These are phyloP conservation scores for Cercopithecus diana DNA, from an alignment of 2,797 vertebrate genomes.

Conservation along the genomic window DNA sequence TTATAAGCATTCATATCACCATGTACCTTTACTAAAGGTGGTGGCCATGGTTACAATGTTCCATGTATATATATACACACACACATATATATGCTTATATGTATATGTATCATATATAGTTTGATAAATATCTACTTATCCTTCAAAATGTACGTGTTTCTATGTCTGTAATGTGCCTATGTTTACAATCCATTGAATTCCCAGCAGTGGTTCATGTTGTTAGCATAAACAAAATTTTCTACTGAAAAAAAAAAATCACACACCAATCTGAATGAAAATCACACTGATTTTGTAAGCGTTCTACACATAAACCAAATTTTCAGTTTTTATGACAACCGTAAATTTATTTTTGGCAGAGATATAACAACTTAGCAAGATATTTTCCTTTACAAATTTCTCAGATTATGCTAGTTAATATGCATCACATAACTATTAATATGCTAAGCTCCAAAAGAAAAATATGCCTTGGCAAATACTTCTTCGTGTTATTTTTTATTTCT, in stretches of 20 bases:
- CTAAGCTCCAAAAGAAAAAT: not conserved
- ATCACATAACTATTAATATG: not conserved
- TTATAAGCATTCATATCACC: not conserved
- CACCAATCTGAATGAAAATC: not conserved
- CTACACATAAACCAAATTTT: not conserved
- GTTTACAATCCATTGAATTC: not conserved
- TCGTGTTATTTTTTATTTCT: not conserved
- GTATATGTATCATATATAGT: not conserved
- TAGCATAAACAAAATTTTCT: not conserved
- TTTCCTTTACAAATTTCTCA: slow-evolving; percentile 28
- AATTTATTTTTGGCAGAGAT: not conserved
- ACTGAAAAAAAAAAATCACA: not conserved
- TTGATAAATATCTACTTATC: not conserved
- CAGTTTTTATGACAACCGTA: not conserved
- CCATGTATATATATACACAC: not conserved
- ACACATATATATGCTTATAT: not conserved
- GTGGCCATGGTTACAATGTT: not conserved
- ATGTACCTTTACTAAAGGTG: not conserved
- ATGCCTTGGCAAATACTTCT: not conserved
- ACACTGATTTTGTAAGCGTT: not conserved
- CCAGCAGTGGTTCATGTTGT: not conserved
- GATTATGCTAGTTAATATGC: not conserved
- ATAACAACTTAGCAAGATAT: not conserved
- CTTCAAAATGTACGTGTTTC: not conserved
- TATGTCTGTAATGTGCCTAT: not conserved